Conservation (phyloP, 2,113 vertebrate species). For the Panthera leo region DNA sequence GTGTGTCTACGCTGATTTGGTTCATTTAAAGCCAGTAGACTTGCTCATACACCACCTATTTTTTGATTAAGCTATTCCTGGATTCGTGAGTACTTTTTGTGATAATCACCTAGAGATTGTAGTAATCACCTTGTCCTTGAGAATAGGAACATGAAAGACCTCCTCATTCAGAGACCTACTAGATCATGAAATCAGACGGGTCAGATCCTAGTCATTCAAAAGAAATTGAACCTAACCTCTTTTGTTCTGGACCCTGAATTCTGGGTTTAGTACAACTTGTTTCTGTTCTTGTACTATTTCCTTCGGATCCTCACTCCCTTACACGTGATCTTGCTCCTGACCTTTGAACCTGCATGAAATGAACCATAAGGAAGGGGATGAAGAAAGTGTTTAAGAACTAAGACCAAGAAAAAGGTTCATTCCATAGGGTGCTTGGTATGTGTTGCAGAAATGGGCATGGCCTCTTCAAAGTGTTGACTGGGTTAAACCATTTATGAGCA, state of each 20-base stretch:
- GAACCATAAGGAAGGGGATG: background rate
- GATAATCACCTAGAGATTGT: background rate
- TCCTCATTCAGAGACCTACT: background rate
- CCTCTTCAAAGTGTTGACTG: background rate
- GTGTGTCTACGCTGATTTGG: background rate
- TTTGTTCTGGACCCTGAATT: background rate
- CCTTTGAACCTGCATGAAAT: background rate
- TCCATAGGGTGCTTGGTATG: accelerated
- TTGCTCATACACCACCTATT: too few relatives aligned
- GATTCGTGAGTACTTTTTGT: background rate
- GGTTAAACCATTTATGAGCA: background rate
- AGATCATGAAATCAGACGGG: background rate
- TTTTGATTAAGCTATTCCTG: background rate
- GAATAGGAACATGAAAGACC: background rate
- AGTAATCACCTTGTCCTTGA: background rate
- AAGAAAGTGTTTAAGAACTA: background rate
- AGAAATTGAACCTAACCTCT: background rate
- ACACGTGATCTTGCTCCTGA: background rate
- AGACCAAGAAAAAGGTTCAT: background rate
- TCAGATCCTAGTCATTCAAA: background rate
- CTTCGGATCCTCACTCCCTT: background rate
- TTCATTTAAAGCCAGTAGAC: background rate
- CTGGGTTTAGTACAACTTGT: background rate
- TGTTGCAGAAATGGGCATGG: background rate
- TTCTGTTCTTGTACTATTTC: background rate